These are phyloP conservation scores for Pterophyllum scalare DNA, from an alignment of 2,113 vertebrate species.

Conservation along the genomic window DNA sequence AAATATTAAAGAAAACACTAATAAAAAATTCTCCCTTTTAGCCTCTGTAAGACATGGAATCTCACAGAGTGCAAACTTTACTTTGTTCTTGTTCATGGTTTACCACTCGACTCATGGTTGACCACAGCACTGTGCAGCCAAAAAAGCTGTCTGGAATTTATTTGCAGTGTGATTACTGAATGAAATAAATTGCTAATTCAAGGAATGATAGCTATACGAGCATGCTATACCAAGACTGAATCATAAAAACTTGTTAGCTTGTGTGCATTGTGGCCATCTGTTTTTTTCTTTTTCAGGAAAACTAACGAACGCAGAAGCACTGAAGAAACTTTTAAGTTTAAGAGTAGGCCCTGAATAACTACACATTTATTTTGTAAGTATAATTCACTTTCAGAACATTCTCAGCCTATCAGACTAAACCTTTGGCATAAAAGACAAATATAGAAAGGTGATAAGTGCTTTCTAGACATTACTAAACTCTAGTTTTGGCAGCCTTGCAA, in stretches of 20 bases:
- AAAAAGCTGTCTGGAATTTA: conserved; percentile 33
- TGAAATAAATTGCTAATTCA: conserved; percentile 14
- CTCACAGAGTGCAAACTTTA: conserved; percentile 23
- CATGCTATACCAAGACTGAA: neutral
- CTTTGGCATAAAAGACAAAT: conserved; percentile 13
- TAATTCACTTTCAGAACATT: neutral
- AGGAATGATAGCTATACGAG: neutral
- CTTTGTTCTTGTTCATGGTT: conserved; percentile 40
- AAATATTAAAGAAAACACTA: neutral
- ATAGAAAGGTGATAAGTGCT: conserved; percentile 53
- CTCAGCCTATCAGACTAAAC: neutral
- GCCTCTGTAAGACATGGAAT: neutral
- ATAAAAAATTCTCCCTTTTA: neutral
- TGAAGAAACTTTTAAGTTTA: neutral
- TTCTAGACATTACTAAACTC: conserved; percentile 41
- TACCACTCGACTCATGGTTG: conserved; percentile 22
- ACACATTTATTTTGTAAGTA: neutral
- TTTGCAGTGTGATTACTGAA: conserved; percentile 40
- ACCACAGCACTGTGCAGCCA: conserved; percentile 47
- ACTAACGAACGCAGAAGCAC: neutral
- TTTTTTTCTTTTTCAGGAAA: neutral
- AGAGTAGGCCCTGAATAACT: neutral
- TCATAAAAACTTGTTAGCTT: neutral
- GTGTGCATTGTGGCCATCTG: neutral
- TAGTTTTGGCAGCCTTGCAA: conserved; percentile 17